Evolutionary conservation across 2,797 vertebrate species (phyloP).

Genomic region (Parauchenoglanis ngamensis): DNA sequence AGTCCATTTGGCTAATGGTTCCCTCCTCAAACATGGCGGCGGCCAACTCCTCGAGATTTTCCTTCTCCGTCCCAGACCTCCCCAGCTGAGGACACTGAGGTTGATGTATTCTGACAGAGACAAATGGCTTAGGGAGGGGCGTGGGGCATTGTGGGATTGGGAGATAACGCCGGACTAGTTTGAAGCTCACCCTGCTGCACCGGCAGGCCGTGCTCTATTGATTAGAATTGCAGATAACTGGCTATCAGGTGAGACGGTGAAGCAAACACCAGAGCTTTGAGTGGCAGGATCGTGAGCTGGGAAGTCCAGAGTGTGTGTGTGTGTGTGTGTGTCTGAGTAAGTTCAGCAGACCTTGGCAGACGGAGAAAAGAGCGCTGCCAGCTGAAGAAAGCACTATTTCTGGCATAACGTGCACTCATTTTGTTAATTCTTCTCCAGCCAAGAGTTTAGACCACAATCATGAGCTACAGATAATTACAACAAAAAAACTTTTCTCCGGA

Average conservation of each 20-base stretch:
- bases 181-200: constrained; percentile 49
- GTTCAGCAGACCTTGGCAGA: constrained; percentile 57
- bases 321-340: constrained; percentile 69
- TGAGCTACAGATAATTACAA: background rate
- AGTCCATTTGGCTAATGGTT: constrained; percentile 59
- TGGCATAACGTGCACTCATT: background rate
- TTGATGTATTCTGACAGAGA: constrained; percentile 71
- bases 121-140: constrained; percentile 61
- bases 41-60: constrained; percentile 14
- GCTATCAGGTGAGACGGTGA: constrained; percentile 55
- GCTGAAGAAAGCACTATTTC: background rate
- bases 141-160: constrained; percentile 38
- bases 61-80: constrained; percentile 48
- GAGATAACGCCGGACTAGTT: constrained; percentile 50
- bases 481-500: background rate
- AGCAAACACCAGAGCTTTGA: constrained; percentile 33
- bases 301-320: constrained; percentile 65
- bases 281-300: constrained; percentile 59
- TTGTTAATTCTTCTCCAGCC: constrained; percentile 8
- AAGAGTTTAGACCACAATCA: background rate
- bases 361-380: constrained; percentile 11
- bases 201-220: constrained; percentile 47
- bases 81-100: constrained; percentile 63
- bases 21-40: constrained; percentile 41
- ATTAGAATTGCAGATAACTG: constrained; percentile 64